Evolutionary conservation across 2,797 vertebrate species (phyloP), one percentile per base, ranked within the genome.

Genomic region (Sylvilagus floridanus): DNA sequence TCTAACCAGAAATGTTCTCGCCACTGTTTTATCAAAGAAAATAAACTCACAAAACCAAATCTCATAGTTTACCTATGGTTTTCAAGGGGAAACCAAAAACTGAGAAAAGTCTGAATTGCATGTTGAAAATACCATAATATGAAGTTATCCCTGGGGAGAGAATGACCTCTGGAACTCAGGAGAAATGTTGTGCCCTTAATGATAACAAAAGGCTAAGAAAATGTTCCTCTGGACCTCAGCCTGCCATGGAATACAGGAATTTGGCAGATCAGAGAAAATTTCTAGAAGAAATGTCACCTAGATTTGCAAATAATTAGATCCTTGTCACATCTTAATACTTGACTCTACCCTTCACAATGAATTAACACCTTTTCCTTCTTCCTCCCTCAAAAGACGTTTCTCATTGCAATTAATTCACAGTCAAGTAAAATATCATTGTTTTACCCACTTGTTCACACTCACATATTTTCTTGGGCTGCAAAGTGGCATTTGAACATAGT

Each of bases 361-460:
- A 94, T 96, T 91, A 91, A 88, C 50, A 85, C 30, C 19, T 54
- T 88, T 81, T 71, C 28, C 42, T 87, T 91, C 82, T 79, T 72
- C n/a, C 24, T 76, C 47, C 92, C 24, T 92, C 84, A 78, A 81
- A 89, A 65, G 85, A 89, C 91, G 54, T 54, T 92, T 84, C 35
- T 95, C 88, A 86, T 88, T 94, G 85, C 94, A 94, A 96, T 96
- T 94, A 96, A 96, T 95, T 95, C 88, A 83, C 5, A 47, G 66
- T 92, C 85, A 62, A 84, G 75, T 30, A 92, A 95, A 91, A 65
- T 6, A 17, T 21, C 63, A 42, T 82, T 50, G 71, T 35, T 75
- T 92, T 37, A 42, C 17, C 75, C 82, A 57, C 65, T 62, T 83
- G 35, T 26, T 87, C 73, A 63, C 13, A 2, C 1, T 21, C 54